Conservation (phyloP, 1,140 invertebrate species). For the Eriocheir sinensis region DNA sequence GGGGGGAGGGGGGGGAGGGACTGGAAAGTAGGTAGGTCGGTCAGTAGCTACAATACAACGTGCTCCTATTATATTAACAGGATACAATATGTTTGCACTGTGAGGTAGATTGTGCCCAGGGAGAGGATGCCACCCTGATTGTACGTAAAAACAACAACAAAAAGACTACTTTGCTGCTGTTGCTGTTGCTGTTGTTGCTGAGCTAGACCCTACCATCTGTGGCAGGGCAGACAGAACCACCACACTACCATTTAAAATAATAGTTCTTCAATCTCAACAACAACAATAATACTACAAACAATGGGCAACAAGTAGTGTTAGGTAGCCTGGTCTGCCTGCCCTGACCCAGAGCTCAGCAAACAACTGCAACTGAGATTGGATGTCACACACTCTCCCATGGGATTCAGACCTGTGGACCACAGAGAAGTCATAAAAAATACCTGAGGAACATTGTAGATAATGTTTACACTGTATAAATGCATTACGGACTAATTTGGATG, state of each 20-base stretch:
- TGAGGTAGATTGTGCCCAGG: slow-evolving; percentile 77
- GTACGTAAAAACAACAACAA: slow-evolving; percentile 67
- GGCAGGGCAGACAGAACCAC: slow-evolving; percentile 69
- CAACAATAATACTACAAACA: slow-evolving; percentile 77
- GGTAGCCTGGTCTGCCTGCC: slow-evolving; percentile 71
- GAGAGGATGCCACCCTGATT: slow-evolving; percentile 75
- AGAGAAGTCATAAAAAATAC: slow-evolving; percentile 79
- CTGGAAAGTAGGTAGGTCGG: slow-evolving; percentile 76
- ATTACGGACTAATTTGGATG: slow-evolving; percentile 78
- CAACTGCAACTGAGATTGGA: slow-evolving; percentile 73
- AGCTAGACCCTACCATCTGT: slow-evolving; percentile 66
- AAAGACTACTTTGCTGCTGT: slow-evolving; percentile 58
- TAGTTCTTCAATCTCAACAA: slow-evolving; percentile 78
- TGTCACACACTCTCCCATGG: slow-evolving; percentile 67
- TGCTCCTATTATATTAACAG: slow-evolving; percentile 75
- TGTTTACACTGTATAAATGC: slow-evolving; percentile 78
- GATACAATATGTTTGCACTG: slow-evolving; percentile 78
- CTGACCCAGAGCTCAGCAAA: slow-evolving; percentile 71
- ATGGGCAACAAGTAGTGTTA: slow-evolving; percentile 77
- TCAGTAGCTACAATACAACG: slow-evolving; percentile 78
- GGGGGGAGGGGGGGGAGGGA: too few species aligned
- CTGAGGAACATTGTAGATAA: slow-evolving; percentile 78
- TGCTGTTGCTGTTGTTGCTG: slow-evolving; percentile 66
- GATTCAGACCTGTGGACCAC: slow-evolving; percentile 78
- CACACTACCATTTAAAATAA: slow-evolving; percentile 77